Evolutionary conservation across 2,797 vertebrate species (phyloP).

Genomic region (Alectoris magna): DNA sequence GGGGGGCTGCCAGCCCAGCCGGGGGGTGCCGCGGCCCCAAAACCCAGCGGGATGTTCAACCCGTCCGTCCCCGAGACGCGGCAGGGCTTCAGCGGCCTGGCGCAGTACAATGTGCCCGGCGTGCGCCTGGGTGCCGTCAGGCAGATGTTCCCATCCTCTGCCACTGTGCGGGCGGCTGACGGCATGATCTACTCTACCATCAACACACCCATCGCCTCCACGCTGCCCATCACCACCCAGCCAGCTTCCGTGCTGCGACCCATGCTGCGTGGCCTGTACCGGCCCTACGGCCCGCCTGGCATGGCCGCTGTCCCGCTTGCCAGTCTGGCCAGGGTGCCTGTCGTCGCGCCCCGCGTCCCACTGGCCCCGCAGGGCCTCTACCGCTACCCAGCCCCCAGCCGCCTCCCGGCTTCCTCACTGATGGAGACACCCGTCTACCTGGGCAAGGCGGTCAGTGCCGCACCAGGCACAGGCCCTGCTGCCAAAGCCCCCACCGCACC

Average conservation of each 20-base stretch:
- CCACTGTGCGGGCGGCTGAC: constrained; percentile 90
- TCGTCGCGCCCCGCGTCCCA: constrained; percentile 89
- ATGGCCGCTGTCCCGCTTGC: constrained; percentile 91
- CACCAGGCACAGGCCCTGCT: not conserved
- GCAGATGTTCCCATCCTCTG: constrained; percentile 89
- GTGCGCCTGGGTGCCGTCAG: constrained; percentile 88
- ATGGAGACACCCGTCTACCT: constrained; percentile 92
- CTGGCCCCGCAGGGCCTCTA: constrained; percentile 87
- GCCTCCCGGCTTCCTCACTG: constrained; percentile 77
- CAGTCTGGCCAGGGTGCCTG: constrained; percentile 91
- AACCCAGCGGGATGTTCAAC: constrained; percentile 89
- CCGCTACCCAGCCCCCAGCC: constrained; percentile 85
- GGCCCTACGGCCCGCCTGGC: constrained; percentile 87
- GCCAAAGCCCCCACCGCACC: constrained; percentile 33
- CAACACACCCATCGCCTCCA: constrained; percentile 97
- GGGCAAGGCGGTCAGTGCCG: constrained; percentile 84
- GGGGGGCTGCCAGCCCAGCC: constrained; percentile 8
- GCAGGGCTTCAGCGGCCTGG: constrained; percentile 87
- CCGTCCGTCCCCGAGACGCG: constrained; percentile 86
- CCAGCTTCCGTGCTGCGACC: constrained; percentile 90
- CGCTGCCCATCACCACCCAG: constrained; percentile 98
- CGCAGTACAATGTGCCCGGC: constrained; percentile 80
- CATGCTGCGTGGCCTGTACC: constrained; percentile 90
- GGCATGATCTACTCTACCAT: constrained; percentile 99
- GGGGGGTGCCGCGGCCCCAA: constrained; percentile 38